Percentiles rank a stretch among this genome's conserved stretches.
These are phyloP conservation scores for Apostichopus parvimensis DNA, from an alignment of 35 echinoderm and acorn worm genomes.

Conservation along the genomic window DNA sequence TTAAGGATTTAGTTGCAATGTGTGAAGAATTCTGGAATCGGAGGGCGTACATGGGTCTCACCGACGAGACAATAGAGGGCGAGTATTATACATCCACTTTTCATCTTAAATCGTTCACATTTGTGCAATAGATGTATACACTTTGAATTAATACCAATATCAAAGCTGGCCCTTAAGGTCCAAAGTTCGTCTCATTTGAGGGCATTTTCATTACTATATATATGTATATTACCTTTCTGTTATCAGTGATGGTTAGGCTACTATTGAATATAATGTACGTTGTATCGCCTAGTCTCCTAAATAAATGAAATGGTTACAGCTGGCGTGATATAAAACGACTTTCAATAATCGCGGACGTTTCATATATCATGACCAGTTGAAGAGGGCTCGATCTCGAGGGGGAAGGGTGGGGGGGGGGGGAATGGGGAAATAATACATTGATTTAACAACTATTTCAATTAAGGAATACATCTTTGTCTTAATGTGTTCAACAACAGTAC, in stretches of 20 bases:
- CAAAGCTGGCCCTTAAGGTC: neutral
- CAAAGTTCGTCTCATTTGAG: neutral
- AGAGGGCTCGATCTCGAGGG: no score
- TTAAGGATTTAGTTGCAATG: neutral
- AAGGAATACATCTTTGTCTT: no score
- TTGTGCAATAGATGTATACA: neutral
- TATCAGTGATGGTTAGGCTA: neutral
- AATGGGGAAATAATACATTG: no score
- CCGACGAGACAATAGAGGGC: neutral
- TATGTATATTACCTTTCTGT: neutral
- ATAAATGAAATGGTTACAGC: no score
- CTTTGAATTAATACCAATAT: neutral
- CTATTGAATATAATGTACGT: neutral
- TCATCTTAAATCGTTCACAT: neutral
- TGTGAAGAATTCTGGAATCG: neutral
- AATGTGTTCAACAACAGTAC: no score
- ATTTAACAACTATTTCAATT: no score
- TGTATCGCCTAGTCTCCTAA: no score
- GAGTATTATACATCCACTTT: neutral
- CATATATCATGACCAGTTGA: no score
- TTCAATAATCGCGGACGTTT: no score
- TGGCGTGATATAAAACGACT: no score
- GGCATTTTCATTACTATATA: neutral
- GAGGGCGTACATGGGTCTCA: neutral
- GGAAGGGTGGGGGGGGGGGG: no score